Evolutionary conservation across 1,140 invertebrate genomes (phyloP), one percentile per base, ranked within the genome.

Genomic region (Vanessa tameamea): DNA sequence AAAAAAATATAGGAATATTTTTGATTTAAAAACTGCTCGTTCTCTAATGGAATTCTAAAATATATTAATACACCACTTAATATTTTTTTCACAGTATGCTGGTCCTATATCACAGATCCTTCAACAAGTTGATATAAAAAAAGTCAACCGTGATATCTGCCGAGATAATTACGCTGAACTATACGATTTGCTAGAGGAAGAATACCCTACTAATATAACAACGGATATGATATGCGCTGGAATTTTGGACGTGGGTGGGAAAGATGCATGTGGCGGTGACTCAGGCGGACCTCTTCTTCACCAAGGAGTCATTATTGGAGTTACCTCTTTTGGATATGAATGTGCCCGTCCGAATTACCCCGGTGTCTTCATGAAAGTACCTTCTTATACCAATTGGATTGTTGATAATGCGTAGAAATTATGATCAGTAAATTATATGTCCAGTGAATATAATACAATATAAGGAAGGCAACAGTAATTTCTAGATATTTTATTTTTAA

Each of bases 211-310:
- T 0, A 47, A 20, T 7, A 63, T 77, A 9, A 47, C 66, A 9
- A 37, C 55, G 0, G 67, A 71, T n/a, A 74, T 74, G 72, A 48
- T 69, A 20, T 77, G 76, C 48, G 76, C 76, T 6, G 76, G 76
- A 48, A 65, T 48, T 23, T 50, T 65, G 1, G 20, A 37, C 5
- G 48, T 48, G 7, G 64, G 43, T 61, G 64, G 64, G 4, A n/a
- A 23, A 50, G 76, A 51, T 47, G 68, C 72, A 31, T 77, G 75
- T 20, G 20, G 69, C 26, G 75, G 75, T 13, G 75, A 77, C 31
- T 65, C 48, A 12, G 75, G 75, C 3, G 67, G 64, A 9, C 63
- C 75, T 16, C 48, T 77, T 15, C 16, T 77, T 37, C 71, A 73
- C 43, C 70, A 67, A 43, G 66, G 73, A 11, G 61, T 47, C 23